Percentiles rank a stretch among this genome's conserved stretches.
phyloP scores from a whole-genome alignment of 2,888 invertebrate species.

The Megaustenia siamemsis region DNA sequence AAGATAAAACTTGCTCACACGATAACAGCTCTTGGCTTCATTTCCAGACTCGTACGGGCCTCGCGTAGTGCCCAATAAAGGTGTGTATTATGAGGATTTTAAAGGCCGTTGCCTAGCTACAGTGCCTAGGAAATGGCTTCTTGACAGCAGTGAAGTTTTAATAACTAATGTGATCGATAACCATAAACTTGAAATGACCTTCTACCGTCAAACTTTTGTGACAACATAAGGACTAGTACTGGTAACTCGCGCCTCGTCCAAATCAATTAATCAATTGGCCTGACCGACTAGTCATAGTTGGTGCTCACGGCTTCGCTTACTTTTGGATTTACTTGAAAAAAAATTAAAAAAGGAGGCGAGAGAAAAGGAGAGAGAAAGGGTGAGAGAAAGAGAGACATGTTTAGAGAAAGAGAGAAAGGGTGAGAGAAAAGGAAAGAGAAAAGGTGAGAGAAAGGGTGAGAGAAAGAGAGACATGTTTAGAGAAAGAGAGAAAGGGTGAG shows the following conservation, averaged over 20 bases:
- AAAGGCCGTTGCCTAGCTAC: slow-evolving; percentile 39
- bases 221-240: neutral
- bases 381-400: neutral
- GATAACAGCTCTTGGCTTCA: neutral
- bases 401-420: too few relatives aligned
- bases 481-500: neutral
- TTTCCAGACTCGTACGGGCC: neutral
- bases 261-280: neutral
- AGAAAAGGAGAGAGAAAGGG: neutral
- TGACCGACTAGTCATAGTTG: neutral
- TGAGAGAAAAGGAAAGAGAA: neutral
- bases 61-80: slow-evolving; percentile 28
- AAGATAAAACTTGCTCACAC: slow-evolving; percentile 17
- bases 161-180: slow-evolving; percentile 29
- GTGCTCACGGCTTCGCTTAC: neutral
- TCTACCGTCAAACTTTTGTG: slow-evolving; percentile 36
- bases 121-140: slow-evolving; percentile 30
- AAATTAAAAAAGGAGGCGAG: too few relatives aligned
- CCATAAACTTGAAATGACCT: slow-evolving; percentile 49
- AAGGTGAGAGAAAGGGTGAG: neutral
- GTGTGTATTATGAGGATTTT: slow-evolving; percentile 35
- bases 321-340: neutral
- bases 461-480: neutral
- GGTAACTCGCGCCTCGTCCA: neutral
- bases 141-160: slow-evolving; percentile 39